A percentile compares a stretch with the other conserved stretches of the same genome.
phyloP scores from a whole-genome alignment of 2,797 vertebrate genomes.

The Oophaga sylvatica region DNA sequence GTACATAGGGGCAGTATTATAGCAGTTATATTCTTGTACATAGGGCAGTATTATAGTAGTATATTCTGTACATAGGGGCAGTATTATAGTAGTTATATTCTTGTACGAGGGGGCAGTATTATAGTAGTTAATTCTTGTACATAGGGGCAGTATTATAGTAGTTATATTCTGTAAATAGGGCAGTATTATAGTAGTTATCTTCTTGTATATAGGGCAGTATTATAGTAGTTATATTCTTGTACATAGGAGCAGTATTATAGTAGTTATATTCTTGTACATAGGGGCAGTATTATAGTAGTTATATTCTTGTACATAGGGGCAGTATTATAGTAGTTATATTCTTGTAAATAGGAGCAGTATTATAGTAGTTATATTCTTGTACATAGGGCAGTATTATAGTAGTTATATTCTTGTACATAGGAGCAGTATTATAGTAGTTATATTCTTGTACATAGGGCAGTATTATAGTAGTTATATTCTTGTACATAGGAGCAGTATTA shows the following conservation, averaged over 20 bases:
- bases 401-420: slow-evolving; percentile 19
- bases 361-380: slow-evolving; percentile 14
- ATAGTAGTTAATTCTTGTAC: slow-evolving; percentile 15
- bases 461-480: slow-evolving; percentile 22
- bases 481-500: slow-evolving; percentile 24
- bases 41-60: slow-evolving; percentile 17
- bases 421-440: slow-evolving; percentile 14
- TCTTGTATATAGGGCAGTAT: slow-evolving; percentile 24
- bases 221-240: slow-evolving; percentile 14
- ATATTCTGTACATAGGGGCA: slow-evolving; percentile 21
- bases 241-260: slow-evolving; percentile 7
- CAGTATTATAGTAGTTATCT: slow-evolving; percentile 24
- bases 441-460: slow-evolving; percentile 12
- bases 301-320: slow-evolving; percentile 8
- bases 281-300: slow-evolving; percentile 13
- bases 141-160: slow-evolving; percentile 14
- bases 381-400: slow-evolving; percentile 5
- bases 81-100: slow-evolving; percentile 20
- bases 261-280: slow-evolving; percentile 16
- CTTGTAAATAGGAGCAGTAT: slow-evolving; percentile 17
- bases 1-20: slow-evolving; percentile 3
- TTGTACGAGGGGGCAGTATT: background rate
- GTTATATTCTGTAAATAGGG: slow-evolving; percentile 1
- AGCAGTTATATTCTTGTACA: slow-evolving; percentile 17
- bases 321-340: slow-evolving; percentile 27